A percentile compares a stretch with the other conserved stretches of the same genome.
Evolutionary conservation across 2,797 vertebrate genomes (phyloP).

Genomic region (Rallus crepitans): DNA sequence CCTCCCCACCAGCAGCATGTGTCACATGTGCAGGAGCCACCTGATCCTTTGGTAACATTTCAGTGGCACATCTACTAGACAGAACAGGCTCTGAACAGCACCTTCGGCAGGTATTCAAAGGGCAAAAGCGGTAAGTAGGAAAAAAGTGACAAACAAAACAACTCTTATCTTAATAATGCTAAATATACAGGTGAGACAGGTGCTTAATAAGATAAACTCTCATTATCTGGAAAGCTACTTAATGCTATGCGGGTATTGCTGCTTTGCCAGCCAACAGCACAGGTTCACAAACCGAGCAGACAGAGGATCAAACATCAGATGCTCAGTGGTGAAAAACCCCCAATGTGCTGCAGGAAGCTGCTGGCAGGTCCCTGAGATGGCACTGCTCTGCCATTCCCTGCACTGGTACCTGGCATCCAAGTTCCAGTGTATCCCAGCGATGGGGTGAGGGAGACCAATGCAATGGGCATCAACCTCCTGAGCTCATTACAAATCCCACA

Average conservation of each 20-base stretch:
- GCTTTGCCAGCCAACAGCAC: not conserved
- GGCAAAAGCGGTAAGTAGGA: not conserved
- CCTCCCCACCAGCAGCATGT: rapidly evolving
- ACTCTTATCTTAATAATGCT: not conserved
- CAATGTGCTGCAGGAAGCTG: rapidly evolving
- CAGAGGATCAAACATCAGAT: not conserved
- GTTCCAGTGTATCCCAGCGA: not conserved
- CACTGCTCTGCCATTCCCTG: not conserved
- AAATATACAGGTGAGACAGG: not conserved
- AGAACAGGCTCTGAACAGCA: not conserved
- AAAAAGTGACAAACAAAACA: not conserved
- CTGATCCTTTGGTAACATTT: rapidly evolving
- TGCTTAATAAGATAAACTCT: not conserved
- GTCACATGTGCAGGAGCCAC: rapidly evolving
- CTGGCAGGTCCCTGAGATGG: not conserved
- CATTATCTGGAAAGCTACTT: not conserved
- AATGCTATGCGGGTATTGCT: rapidly evolving
- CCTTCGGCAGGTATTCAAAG: not conserved
- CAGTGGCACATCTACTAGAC: not conserved
- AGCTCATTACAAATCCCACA: not conserved
- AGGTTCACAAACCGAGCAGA: not conserved
- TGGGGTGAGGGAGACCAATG: rapidly evolving
- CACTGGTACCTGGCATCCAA: not conserved
- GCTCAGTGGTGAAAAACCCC: not conserved
- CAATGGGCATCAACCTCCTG: not conserved